Percentiles rank a stretch among this genome's conserved stretches.
phyloP scores from a whole-genome alignment of 2,888 invertebrate species.

The Stenichneumon culpator region DNA sequence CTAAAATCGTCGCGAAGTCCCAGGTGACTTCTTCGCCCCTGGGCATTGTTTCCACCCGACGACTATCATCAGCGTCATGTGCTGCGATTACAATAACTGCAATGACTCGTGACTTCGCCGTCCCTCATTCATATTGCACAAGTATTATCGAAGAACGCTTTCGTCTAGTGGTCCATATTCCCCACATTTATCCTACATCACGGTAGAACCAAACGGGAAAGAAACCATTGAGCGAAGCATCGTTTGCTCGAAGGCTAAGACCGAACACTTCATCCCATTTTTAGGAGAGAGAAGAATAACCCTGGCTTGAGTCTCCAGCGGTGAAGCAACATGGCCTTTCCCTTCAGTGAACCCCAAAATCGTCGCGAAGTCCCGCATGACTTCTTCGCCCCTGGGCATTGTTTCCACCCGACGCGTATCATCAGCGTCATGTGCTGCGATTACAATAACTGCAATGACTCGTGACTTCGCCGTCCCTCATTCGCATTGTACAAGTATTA shows the following conservation, averaged over 20 bases:
- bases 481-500: background rate
- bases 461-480: slow-evolving; percentile 1
- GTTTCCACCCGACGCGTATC: background rate
- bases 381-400: background rate
- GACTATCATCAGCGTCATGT: background rate
- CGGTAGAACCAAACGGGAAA: no score
- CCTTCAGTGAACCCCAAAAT: slow-evolving; percentile 13
- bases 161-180: no score
- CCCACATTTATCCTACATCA: no score
- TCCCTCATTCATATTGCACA: background rate
- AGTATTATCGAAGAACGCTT: slow-evolving; percentile 12
- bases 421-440: background rate
- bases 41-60: background rate
- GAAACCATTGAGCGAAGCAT: no score
- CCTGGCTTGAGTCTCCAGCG: background rate
- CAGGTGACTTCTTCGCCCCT: no score
- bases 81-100: slow-evolving; percentile 8
- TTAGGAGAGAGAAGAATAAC: background rate
- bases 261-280: no score
- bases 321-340: slow-evolving; percentile 17
- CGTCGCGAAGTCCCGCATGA: background rate
- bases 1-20: no score
- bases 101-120: slow-evolving; percentile 5
- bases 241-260: no score
- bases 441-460: background rate